phyloP scores from a whole-genome alignment of 2,888 invertebrate species.

The Drosophila mettleri region DNA sequence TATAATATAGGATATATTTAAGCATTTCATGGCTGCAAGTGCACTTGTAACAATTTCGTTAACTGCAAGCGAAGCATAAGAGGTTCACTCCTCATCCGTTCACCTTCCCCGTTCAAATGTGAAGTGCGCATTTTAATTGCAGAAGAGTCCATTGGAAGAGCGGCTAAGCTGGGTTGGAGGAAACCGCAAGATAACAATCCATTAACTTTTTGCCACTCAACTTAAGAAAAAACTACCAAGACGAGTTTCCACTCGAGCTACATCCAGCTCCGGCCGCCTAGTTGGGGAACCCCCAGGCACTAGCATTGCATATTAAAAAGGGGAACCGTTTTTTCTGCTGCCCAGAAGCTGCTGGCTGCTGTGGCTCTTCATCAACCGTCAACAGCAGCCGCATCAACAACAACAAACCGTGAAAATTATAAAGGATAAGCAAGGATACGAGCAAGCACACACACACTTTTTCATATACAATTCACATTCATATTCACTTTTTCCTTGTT shows the following conservation, averaged over 20 bases:
- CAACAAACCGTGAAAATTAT: conserved; percentile 62
- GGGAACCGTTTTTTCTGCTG: conserved; percentile 35
- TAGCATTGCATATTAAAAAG: conserved; percentile 58
- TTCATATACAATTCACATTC: conserved; percentile 39
- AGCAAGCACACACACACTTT: conserved; percentile 31
- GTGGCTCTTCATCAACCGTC: conserved; percentile 67
- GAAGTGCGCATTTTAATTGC: conserved; percentile 70
- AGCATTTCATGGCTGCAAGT: conserved; percentile 31
- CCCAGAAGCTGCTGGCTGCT: conserved; percentile 57
- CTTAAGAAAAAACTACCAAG: conserved; percentile 57
- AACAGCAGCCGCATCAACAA: conserved; percentile 37
- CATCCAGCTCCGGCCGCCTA: not conserved
- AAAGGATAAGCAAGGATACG: conserved; percentile 63
- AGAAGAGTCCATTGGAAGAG: conserved; percentile 44
- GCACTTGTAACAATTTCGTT: conserved; percentile 75
- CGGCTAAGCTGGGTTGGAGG: conserved; percentile 45
- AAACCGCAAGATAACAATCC: conserved; percentile 80
- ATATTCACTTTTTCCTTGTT: conserved; percentile 49
- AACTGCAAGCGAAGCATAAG: conserved; percentile 72
- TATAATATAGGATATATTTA: conserved; percentile 12
- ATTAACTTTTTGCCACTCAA: conserved; percentile 81
- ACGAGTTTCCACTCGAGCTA: conserved; percentile 10
- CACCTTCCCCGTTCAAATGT: conserved; percentile 9
- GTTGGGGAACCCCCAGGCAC: conserved; percentile 58
- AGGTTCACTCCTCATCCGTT: conserved; percentile 12